Base-by-base conservation (phyloP, 1,140 invertebrate species). In the Penaeus vannamei region DNA sequence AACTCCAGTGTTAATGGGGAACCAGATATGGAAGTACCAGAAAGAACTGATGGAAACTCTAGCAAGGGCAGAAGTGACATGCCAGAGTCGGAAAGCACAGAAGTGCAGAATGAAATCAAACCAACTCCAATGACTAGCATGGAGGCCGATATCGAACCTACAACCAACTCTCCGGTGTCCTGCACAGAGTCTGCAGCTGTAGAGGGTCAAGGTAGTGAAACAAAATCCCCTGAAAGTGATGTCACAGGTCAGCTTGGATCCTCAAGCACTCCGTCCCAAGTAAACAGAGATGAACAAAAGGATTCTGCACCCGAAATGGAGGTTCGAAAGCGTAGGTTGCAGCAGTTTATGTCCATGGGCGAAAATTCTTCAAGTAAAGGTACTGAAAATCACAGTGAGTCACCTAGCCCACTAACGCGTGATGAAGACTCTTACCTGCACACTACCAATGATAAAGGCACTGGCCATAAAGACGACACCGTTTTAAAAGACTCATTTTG, bases 261-360 rank as follows among this genome's bases (percentile, higher is more conserved):
- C 62, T 59, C 81, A 36, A 79, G 46, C 29, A 59, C 42, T 79
- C 72, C 85, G 36, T 79, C 85, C 60, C 59, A 77, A 80, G 61
- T 76, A 42, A n/a, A 66, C 23, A 20, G 29, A 46, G 53, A 84
- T 60, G 84, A 84, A 36, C 10, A 29, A 17, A 29, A 46, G 23
- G 82, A 79, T 19, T 36, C 14, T 26, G 14, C 53, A 22, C 82
- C 81, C 14, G 87, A 89, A 32, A 85, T 84, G 82, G 87, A 89
- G 42, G 66, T 89, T 22, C n/a, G 87, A 32, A 84, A 84, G 29
- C 60, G 87, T 61, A 32, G 87, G 14, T 69, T 89, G 22, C 81
- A 89, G 82, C 87, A 89, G 59, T 89, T 89, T 64, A 77, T 89
- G 29, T 84, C 87, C 23, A 89, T 89, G 87, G 87, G 87, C 10